Percentiles rank a stretch among this genome's conserved stretches.
Conservation (phyloP, 2,797 vertebrate species). For the Capromys pilorides region DNA sequence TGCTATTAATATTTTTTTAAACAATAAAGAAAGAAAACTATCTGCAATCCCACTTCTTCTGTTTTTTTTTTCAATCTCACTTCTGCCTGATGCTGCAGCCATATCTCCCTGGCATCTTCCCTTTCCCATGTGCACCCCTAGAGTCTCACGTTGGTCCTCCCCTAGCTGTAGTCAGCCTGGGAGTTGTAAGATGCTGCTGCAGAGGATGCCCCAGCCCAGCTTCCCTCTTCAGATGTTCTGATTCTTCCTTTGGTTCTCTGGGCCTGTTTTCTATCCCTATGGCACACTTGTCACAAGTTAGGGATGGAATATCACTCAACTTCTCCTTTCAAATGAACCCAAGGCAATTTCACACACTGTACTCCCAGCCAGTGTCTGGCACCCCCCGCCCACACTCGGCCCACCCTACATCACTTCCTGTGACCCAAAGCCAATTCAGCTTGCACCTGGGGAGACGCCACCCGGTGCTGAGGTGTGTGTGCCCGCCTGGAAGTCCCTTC, state of each 20-base stretch:
- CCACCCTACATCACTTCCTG: not conserved
- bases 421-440: constrained; percentile 3
- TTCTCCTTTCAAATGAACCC: not conserved
- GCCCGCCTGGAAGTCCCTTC: not conserved
- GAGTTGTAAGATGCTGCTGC: not conserved
- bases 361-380: not conserved
- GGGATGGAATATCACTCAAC: not conserved
- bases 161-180: not conserved
- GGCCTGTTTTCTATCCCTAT: not conserved
- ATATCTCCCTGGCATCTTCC: constrained; percentile 8
- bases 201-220: not conserved
- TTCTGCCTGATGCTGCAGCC: constrained; percentile 42
- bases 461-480: not conserved
- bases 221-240: not conserved
- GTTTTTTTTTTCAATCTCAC: not conserved
- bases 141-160: constrained; percentile 25
- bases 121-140: not conserved
- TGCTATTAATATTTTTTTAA: constrained; percentile 83
- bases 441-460: not conserved
- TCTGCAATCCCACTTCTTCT: constrained; percentile 26
- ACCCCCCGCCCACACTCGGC: not conserved
- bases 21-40: constrained; percentile 73
- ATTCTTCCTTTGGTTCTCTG: not conserved
- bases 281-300: not conserved
- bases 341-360: not conserved